Evolutionary conservation across 1,140 invertebrate species (phyloP), one percentile per base, ranked within the genome.

Genomic region (Caenorhabditis tropicalis): DNA sequence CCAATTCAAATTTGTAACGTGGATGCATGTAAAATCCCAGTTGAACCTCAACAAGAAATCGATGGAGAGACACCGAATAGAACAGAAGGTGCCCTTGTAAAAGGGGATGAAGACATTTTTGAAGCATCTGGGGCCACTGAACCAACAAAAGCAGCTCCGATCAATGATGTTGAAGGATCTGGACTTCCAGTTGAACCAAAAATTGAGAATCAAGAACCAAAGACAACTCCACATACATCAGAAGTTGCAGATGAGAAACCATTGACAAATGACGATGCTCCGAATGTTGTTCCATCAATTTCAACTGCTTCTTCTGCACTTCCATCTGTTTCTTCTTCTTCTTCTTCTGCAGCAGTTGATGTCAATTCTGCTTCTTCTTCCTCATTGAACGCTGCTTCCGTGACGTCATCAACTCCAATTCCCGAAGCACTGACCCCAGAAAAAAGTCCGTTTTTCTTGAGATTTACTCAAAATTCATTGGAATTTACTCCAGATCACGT

Each of bases 381-480:
- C 7, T 7, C 53, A 27, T 4, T 24, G 24, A n/a, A 19, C 21
- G 19, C 24, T 9, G 53, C 24, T 27, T 65, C 31, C 12, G 4
- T 33, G 29, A 12, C 58, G 1, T 65, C 65, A 5, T 39, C 65
- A 24, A 43, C 65, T 29, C 33, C 36, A 10, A 74, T 43, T 24
- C 65, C 65, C 3, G 65, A 33, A 27, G 21, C 65, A 39, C 43
- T 74, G 7, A 74, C 65, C 19, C 65, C 65, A n/a, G 65, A 74
- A 46, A 74, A 74, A 46, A 74, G 65, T 74, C 65, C 65, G 65
- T 74, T 74, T 74, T 74, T 74, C 65, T 43, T 74, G 33, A 74
- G 65, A 74, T 74, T 74, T 19, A 74, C 36, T 15, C 65, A 74
- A 74, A 74, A 74, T 24, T 74, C 65, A 74, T 74, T 74, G 65